Evolutionary conservation across 2,888 invertebrate species (phyloP), one percentile per base, ranked within the genome.

Genomic region (Nomada flava): DNA sequence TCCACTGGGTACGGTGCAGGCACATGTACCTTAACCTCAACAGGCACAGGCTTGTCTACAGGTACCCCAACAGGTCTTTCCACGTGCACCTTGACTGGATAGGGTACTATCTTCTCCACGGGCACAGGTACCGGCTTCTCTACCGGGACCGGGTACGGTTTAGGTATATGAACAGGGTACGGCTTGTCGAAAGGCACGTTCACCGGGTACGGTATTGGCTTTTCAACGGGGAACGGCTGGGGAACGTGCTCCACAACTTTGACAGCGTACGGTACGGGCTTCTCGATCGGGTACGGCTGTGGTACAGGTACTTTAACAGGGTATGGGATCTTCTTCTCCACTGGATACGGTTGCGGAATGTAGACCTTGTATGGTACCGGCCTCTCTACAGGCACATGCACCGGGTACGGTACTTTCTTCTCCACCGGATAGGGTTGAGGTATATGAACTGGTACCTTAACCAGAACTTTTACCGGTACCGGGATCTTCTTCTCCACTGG

Each of bases 11-110:
- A 92, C 3, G 91, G 92, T 11, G 90, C 92, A 0, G 94, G 93
- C 29, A 92, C 91, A 0, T 86, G 91, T 55, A 92, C 89, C 76
- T 97, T 97, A 9, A 97, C 97, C 67, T 95, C 95, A 89, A 96
- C 96, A 44, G 97, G 97, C 85, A 97, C 96, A 55, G 96, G 97
- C 92, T 97, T 97, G 83, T 97, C 97, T 2, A 97, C 97, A 82
- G 96, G 96, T 20, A 96, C 96, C 10, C 96, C 96, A 7, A 97
- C 95, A 59, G 96, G 97, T 90, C 96, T 95, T 63, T 97, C 92
- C 0, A 93, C 92, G 57, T 90, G 91, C 3, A 93, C 93, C 85
- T 93, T 93, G 15, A 92, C 92, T 0, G 93, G 92, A 36, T 92
- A 92, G 0, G 91, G 92, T 4, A 91, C 90, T 0, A 83, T 75